Base-by-base conservation (phyloP, 2,888 invertebrate species). In the Parnassius glacialis region DNA sequence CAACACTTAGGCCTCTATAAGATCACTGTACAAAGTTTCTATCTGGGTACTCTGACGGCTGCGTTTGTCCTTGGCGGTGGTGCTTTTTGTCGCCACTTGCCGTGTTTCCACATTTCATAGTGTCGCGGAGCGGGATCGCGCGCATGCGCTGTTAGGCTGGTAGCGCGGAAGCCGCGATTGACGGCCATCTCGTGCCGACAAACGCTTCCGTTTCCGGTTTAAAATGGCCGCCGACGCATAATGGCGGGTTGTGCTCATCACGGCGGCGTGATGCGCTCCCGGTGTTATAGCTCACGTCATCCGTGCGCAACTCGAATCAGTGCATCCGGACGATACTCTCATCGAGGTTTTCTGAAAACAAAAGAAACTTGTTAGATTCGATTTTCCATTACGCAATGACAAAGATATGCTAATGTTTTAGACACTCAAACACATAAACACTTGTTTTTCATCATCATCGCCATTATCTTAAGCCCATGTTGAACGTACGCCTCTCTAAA, bases 61-160 rank as follows among this genome's bases (percentile, higher is more conserved):
- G 83, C 78, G 85, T 87, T 85, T 81, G 90, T 90, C 86, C 90
- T 88, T 78, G 87, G 85, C 77, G 81, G 85, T 85, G 87, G 87
- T 83, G 86, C 83, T 89, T 92, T 91, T 82, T 92, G 92, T 90
- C 95, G 94, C 95, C 95, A 95, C 94, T 95, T 95, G 92, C 94
- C 94, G 93, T 95, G 95, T 89, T 95, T 95, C 94, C 95, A 95
- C 93, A 94, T 94, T 91, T 94, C 94, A 86, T 93, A 92, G 86
- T 83, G 83, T 75, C 78, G 84, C 71, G 81, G 74, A 65, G 80
- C 76, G 74, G 75, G 79, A 70, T 79, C 75, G 78, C 81, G 84
- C 80, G 81, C 78, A 76, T 76, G 84, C 83, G 84, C 87, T 68
- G 83, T 81, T 68, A 71, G 78, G 75, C 75, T 78, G 79, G 70